phyloP scores from a whole-genome alignment of 1,140 invertebrate genomes.

The Papilio dardanus region DNA sequence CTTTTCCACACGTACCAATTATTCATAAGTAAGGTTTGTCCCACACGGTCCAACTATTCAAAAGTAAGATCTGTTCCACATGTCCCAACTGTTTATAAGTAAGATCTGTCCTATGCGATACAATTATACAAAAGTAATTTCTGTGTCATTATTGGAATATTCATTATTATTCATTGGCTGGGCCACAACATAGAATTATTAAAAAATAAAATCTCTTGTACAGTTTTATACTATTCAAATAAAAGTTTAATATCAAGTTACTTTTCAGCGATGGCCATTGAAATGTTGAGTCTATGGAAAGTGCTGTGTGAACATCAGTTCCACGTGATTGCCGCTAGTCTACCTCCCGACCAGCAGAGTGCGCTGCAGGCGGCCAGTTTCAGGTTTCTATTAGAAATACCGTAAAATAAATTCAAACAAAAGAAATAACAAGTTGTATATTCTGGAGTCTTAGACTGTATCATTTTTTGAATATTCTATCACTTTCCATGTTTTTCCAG shows the following conservation, averaged over 20 bases:
- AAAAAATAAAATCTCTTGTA: too few relatives aligned
- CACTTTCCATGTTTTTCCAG: background rate
- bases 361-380: constrained; percentile 84
- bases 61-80: background rate
- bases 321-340: constrained; percentile 89
- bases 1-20: background rate
- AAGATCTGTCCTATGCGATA: constrained; percentile 40
- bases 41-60: background rate
- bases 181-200: too few relatives aligned
- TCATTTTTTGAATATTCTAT: too few relatives aligned
- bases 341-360: constrained; percentile 84
- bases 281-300: constrained; percentile 97
- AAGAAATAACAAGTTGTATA: too few relatives aligned
- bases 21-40: constrained; percentile 49
- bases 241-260: background rate
- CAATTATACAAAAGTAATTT: too few relatives aligned
- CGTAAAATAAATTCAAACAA: background rate
- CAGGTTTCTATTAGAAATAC: constrained; percentile 59
- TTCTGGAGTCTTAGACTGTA: too few relatives aligned
- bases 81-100: constrained; percentile 47
- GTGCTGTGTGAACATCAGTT: constrained; percentile 97
- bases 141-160: too few relatives aligned
- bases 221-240: too few relatives aligned
- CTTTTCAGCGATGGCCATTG: constrained; percentile 87
- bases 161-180: too few relatives aligned